Evolutionary conservation across 2,113 vertebrate species (phyloP), one percentile per base, ranked within the genome.

Genomic region (Ammodytes marinus): DNA sequence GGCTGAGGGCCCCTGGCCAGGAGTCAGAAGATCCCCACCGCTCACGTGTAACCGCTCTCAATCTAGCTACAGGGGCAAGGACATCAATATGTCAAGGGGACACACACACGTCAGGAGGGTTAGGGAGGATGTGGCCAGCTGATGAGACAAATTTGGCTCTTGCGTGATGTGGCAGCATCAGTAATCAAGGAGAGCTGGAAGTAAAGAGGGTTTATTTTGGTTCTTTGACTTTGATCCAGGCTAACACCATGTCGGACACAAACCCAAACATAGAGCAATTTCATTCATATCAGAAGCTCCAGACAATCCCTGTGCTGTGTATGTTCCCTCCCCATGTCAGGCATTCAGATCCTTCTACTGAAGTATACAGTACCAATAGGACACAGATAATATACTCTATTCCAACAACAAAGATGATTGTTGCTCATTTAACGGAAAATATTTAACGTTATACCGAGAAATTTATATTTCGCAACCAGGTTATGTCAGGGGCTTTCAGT

Each of bases 1-100:
- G 86, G 27, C 27, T 27, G 27, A 27, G 27, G 78, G 80, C 66
- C 70, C 52, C 50, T 39, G 66, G 80, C 68, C 78, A 50, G 46
- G 79, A 53, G 53, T 58, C 60, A 65, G 42, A 69, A 82, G 77
- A 82, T 83, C 52, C 74, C 63, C 58, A 0, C 75, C 6, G 63
- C 86, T 87, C 88, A 93, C 79, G 79, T 89, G 89, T 57, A 27
- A 39, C 87, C 57, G 86, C 9, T 90, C 89, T 89, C 77, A 75
- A 79, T 87, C 74, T 78, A 35, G 80, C 27, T 27, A 64, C 49
- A 65, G 68, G 70, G 53, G 66, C 27, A 53, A 76, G 69, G 82
- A 83, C 76, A 49, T 84, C 76, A 73, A 85, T 74, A 76, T 88
- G 88, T 91, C 86, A 82, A 61, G 53, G 60, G 82, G 85, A 42